A percentile compares a stretch with the other conserved stretches of the same genome.
Conservation (phyloP, 2,888 invertebrate species). For the Polydrusus cervinus region DNA sequence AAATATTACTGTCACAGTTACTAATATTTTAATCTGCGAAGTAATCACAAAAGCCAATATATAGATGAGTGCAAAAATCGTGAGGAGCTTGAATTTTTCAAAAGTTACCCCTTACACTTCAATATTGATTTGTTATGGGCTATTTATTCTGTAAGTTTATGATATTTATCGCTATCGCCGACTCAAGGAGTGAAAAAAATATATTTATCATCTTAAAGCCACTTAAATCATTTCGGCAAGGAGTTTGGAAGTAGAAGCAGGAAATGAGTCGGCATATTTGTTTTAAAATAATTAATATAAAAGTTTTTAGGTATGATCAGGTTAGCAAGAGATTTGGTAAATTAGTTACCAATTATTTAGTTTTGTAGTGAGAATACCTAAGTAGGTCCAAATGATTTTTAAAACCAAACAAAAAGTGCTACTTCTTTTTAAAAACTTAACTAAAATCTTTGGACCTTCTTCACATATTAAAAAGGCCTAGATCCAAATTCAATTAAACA, state of each 20-base stretch:
- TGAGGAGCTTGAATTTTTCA: no score
- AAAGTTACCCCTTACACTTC: no score
- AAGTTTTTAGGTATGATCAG: background rate
- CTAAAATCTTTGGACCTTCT: slow-evolving; percentile 30
- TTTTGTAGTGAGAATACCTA: background rate
- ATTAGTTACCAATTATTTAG: background rate
- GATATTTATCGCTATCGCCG: background rate
- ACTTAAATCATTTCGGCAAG: background rate
- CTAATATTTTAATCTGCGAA: no score
- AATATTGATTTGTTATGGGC: no score
- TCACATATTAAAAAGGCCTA: slow-evolving; percentile 22
- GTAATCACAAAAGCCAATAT: no score
- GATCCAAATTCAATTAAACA: slow-evolving; percentile 12
- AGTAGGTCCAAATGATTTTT: slow-evolving; percentile 16
- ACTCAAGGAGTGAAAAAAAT: no score
- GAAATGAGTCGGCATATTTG: slow-evolving; percentile 38
- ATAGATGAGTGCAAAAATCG: no score
- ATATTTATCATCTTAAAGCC: no score
- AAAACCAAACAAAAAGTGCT: background rate
- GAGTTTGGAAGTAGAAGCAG: slow-evolving; percentile 61
- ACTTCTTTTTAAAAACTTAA: background rate
- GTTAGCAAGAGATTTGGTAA: background rate
- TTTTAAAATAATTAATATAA: background rate
- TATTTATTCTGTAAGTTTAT: no score
- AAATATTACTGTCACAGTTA: no score